phyloP scores from a whole-genome alignment of 2,888 invertebrate species.

The Trissolcus brochymenae region DNA sequence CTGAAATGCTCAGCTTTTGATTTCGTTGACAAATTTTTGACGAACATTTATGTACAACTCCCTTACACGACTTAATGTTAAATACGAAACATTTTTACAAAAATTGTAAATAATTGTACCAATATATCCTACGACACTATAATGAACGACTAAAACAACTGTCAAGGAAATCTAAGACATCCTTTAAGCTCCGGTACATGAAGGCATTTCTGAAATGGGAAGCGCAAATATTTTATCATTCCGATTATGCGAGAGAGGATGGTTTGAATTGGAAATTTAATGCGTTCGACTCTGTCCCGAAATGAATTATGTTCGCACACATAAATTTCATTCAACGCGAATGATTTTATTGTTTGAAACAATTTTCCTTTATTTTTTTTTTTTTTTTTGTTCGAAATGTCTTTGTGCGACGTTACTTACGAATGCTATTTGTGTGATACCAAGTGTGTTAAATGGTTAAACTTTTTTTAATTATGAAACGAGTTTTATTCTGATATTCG shows the following conservation, averaged over 20 bases:
- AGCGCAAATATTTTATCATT: slow-evolving; percentile 20
- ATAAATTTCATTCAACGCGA: background rate
- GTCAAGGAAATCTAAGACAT: slow-evolving; percentile 23
- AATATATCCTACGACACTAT: background rate
- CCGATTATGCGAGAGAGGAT: background rate
- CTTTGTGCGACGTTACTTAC: slow-evolving; percentile 27
- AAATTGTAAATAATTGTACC: slow-evolving; percentile 7
- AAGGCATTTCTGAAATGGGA: slow-evolving; percentile 22
- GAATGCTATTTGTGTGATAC: slow-evolving; percentile 20
- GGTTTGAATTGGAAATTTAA: slow-evolving; percentile 8
- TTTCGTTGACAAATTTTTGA: too few relatives aligned
- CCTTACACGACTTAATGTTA: too few relatives aligned
- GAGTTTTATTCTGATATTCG: background rate
- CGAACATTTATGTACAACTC: too few relatives aligned
- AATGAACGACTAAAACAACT: background rate
- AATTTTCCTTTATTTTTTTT: too few relatives aligned
- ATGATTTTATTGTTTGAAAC: background rate
- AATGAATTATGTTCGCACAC: slow-evolving; percentile 1
- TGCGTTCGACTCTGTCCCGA: slow-evolving; percentile 1
- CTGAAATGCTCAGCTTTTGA: too few relatives aligned
- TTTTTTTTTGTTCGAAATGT: slow-evolving; percentile 16
- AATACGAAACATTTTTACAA: too few relatives aligned
- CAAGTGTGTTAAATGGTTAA: slow-evolving; percentile 20
- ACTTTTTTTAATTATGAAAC: background rate
- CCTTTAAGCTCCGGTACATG: slow-evolving; percentile 21